Evolutionary conservation across 2,888 invertebrate genomes (phyloP).

Genomic region (Exephanes ischioxanthus): DNA sequence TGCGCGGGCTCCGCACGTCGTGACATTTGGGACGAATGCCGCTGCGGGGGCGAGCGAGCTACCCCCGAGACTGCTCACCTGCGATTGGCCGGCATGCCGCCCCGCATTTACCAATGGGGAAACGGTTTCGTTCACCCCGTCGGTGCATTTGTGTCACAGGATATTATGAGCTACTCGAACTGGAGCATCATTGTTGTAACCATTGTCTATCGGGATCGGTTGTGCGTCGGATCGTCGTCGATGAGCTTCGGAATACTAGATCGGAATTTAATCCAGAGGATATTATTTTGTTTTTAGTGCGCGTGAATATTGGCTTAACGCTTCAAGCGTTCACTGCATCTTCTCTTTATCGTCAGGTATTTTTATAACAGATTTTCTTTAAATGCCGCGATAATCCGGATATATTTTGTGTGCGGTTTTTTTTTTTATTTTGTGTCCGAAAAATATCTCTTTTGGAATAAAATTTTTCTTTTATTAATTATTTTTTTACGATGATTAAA

Average conservation of each 20-base stretch:
- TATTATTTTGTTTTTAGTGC: constrained; percentile 26
- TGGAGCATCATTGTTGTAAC: constrained; percentile 79
- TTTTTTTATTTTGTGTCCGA: not conserved
- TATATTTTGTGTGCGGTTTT: not conserved
- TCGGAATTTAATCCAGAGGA: constrained; percentile 19
- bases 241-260: constrained; percentile 40
- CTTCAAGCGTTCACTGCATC: not conserved
- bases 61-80: constrained; percentile 69
- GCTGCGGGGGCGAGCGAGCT: constrained; percentile 64
- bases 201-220: constrained; percentile 79
- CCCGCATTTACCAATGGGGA: constrained; percentile 78
- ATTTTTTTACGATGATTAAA: not conserved
- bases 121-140: constrained; percentile 74
- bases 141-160: constrained; percentile 75
- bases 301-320: not conserved
- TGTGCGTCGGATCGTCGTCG: constrained; percentile 78
- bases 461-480: not conserved
- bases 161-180: constrained; percentile 74
- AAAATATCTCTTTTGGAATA: not conserved
- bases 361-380: not conserved
- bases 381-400: not conserved
- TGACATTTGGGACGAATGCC: constrained; percentile 69
- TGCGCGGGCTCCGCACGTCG: constrained; percentile 64
- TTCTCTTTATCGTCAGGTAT: constrained; percentile 18
- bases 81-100: constrained; percentile 77